Base-by-base conservation (phyloP, 2,797 vertebrate genomes). In the Dromococcyx pavoninus region DNA sequence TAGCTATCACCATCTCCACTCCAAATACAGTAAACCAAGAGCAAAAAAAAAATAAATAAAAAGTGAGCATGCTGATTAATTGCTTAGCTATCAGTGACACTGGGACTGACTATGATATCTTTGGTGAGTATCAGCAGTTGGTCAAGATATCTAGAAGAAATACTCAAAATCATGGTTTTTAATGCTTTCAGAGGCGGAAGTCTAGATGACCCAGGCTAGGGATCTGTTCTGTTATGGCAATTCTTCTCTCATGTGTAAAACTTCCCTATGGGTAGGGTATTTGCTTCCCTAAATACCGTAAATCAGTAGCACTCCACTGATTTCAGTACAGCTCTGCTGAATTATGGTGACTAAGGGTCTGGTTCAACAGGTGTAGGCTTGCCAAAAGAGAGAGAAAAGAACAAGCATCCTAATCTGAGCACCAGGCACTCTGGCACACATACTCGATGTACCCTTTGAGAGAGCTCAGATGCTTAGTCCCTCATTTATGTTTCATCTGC, bases 51-150 rank as follows among this genome's bases (percentile, higher is more conserved):
- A 43, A n/a, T n/a, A n/a, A n/a, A n/a, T n/a, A n/a, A n/a, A n/a
- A n/a, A 35, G 5, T 37, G 23, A 50, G 3, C 7, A 32, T 25
- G 9, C 4, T 23, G 7, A 14, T n/a, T 9, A 18, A 27, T 27
- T 57, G 11, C 4, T 78, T 48, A 3, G 4, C 46, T 23, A 0
- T 8, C 4, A 1, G 41, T 10, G 8, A 12, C 13, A 17, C 21
- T 24, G 41, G 10, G 54, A 25, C 10, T 3, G 5, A 7, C 44
- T 78, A 14, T 18, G 43, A 4, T 6, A 5, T 21, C 44, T 27
- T 1, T 33, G 39, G 4, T 39, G 35, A 80, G 8, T 5, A 22
- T 43, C n/a, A 35, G 4, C 4, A 13, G 5, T 10, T 16, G 35
- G 13, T 35, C 23, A 37, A 13, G 9, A 46, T 62, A 89, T 73